phyloP scores from a whole-genome alignment of 2,888 invertebrate genomes.

The Diadegma fenestrale region DNA sequence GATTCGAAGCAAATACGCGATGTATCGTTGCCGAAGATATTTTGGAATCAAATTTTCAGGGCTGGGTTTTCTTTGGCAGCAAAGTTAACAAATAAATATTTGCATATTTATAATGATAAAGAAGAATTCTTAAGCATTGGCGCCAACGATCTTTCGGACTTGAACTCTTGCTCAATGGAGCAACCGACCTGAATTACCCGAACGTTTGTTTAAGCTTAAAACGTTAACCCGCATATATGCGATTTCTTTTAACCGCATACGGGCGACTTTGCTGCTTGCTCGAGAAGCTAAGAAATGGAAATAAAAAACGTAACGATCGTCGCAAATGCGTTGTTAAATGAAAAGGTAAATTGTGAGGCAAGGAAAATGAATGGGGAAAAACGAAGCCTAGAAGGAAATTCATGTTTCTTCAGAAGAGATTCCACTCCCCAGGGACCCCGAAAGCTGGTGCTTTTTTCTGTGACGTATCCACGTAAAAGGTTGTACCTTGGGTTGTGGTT shows the following conservation, averaged over 20 bases:
- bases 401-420: conserved; percentile 46
- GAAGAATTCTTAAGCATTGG: not conserved
- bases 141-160: not conserved
- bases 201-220: no score
- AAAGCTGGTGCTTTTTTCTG: conserved; percentile 20
- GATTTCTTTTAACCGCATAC: not conserved
- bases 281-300: not conserved
- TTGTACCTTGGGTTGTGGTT: conserved; percentile 10
- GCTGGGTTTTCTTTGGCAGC: not conserved
- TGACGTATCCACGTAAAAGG: conserved; percentile 9
- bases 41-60: not conserved
- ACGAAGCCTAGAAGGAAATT: conserved; percentile 49
- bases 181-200: no score
- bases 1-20: not conserved
- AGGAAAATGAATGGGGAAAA: conserved; percentile 28
- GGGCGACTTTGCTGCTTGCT: not conserved
- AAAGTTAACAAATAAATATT: not conserved
- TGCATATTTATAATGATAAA: not conserved
- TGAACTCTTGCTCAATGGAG: no score
- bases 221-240: no score
- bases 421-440: conserved; percentile 9
- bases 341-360: conserved; percentile 1
- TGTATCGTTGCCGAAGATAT: not conserved
- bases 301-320: not conserved
- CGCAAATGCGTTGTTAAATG: conserved; percentile 11